Percentiles rank a stretch among this genome's conserved stretches.
Evolutionary conservation across 1,140 invertebrate genomes (phyloP).

Genomic region (Drosophila truncata): DNA sequence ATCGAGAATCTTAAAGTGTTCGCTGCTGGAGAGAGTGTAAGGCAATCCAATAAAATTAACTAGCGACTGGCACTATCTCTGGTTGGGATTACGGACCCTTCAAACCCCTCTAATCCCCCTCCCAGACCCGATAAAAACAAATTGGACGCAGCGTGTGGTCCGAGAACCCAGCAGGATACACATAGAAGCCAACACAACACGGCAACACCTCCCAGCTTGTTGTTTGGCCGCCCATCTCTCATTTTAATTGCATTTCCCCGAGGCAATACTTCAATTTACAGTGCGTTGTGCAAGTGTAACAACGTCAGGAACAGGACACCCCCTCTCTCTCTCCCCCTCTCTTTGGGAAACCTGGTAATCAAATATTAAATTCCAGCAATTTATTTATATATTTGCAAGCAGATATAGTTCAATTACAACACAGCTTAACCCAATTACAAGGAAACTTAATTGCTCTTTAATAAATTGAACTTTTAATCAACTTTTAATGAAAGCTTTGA

Average conservation of each 20-base stretch:
- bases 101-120: not conserved
- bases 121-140: slow-evolving; percentile 11
- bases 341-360: slow-evolving; percentile 2
- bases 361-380: not conserved
- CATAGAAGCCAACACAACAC: slow-evolving; percentile 22
- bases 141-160: slow-evolving; percentile 47
- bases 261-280: slow-evolving; percentile 21
- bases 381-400: not conserved
- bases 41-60: slow-evolving; percentile 78
- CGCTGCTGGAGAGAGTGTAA: slow-evolving; percentile 74
- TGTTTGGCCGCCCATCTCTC: slow-evolving; percentile 37
- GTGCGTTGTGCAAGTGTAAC: slow-evolving; percentile 2
- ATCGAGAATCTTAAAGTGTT: slow-evolving; percentile 51
- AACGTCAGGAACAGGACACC: not conserved
- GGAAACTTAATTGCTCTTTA: not conserved
- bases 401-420: not conserved
- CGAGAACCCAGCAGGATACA: slow-evolving; percentile 32
- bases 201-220: slow-evolving; percentile 33
- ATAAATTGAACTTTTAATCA: not conserved
- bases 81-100: slow-evolving; percentile 3
- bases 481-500: not conserved
- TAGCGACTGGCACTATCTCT: slow-evolving; percentile 58
- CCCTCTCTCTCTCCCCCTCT: not conserved
- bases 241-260: slow-evolving; percentile 53
- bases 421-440: not conserved